phyloP scores from a whole-genome alignment of 2,113 vertebrate species.

The Gallinago jamesoni region DNA sequence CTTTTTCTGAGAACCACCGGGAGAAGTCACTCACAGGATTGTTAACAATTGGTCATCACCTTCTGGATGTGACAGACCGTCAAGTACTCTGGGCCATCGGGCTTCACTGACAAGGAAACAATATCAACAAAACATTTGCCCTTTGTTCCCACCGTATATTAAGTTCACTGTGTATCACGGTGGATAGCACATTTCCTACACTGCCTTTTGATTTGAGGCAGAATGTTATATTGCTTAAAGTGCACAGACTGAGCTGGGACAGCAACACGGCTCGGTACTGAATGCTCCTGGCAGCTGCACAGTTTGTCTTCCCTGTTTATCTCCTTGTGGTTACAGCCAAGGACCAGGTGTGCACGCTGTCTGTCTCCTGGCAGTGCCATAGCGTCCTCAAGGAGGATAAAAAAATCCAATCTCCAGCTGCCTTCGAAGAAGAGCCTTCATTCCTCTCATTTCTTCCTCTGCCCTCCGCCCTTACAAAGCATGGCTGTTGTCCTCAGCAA shows the following conservation, averaged over 20 bases:
- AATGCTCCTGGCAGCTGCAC: neutral
- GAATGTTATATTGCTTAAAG: neutral
- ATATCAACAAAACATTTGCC: conserved; percentile 27
- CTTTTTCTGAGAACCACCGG: conserved; percentile 61
- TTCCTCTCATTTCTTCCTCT: neutral
- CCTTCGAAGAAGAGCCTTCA: neutral
- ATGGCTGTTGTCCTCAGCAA: neutral
- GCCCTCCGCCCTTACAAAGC: neutral
- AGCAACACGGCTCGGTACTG: accelerated
- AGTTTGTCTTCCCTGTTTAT: neutral
- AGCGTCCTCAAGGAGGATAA: neutral
- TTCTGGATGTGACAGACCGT: conserved; percentile 63
- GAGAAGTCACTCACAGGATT: conserved; percentile 69
- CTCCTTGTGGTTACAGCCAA: neutral
- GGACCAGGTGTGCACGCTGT: accelerated
- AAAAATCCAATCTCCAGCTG: neutral
- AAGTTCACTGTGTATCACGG: neutral
- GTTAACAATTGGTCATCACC: conserved; percentile 74
- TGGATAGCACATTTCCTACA: neutral
- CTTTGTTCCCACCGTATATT: neutral
- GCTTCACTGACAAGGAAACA: conserved; percentile 47
- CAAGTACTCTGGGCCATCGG: neutral
- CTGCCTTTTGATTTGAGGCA: neutral
- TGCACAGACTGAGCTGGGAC: neutral
- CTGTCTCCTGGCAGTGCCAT: neutral